These are phyloP conservation scores for Pandemis corylana DNA, from an alignment of 2,888 invertebrate species.

Conservation along the genomic window DNA sequence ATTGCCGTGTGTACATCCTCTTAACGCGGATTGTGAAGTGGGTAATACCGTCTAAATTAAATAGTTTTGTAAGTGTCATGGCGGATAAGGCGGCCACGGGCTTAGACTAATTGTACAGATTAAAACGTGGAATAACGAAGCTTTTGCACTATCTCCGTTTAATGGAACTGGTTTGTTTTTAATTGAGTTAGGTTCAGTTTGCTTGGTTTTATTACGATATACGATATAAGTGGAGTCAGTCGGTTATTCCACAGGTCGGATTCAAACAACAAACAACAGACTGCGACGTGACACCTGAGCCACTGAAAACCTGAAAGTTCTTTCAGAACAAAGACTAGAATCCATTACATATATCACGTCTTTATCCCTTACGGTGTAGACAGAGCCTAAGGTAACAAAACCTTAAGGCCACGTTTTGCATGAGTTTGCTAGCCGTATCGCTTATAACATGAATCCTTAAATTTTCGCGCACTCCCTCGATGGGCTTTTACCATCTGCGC, in stretches of 20 bases:
- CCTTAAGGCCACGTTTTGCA: too few species aligned
- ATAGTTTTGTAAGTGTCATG: constrained; percentile 38
- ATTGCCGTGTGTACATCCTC: too few species aligned
- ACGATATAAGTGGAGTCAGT: not conserved
- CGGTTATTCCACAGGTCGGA: not conserved
- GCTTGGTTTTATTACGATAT: not conserved
- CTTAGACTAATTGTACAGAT: constrained; percentile 25
- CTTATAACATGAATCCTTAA: too few species aligned
- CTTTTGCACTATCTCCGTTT: not conserved
- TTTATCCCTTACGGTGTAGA: too few species aligned
- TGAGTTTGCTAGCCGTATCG: too few species aligned
- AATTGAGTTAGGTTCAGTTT: not conserved
- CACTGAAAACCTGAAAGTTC: too few species aligned
- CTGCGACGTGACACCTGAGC: not conserved
- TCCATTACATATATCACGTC: too few species aligned
- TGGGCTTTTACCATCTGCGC: too few species aligned
- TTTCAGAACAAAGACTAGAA: too few species aligned
- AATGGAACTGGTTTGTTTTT: constrained; percentile 6
- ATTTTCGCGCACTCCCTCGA: too few species aligned
- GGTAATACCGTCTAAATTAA: constrained; percentile 13
- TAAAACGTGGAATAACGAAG: constrained; percentile 7
- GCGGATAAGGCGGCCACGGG: constrained; percentile 23
- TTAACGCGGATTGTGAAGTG: too few species aligned
- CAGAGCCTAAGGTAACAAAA: too few species aligned
- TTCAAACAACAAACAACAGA: not conserved